These are phyloP conservation scores for Polydrusus cervinus DNA, from an alignment of 2,888 invertebrate genomes.

Conservation along the genomic window DNA sequence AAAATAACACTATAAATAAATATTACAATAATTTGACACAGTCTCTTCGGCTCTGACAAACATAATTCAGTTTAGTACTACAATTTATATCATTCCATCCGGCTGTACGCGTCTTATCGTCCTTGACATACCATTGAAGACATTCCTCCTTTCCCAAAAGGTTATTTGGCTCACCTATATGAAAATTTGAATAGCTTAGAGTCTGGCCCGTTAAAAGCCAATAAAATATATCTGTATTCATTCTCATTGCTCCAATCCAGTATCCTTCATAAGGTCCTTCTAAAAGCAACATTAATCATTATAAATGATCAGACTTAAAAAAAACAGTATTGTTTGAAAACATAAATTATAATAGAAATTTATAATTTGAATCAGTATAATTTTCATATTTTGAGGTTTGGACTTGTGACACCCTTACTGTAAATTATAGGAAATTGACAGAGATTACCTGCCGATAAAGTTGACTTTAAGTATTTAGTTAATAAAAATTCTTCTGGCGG, in stretches of 20 bases:
- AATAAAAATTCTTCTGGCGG: neutral
- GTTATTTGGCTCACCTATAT: neutral
- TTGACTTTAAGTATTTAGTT: neutral
- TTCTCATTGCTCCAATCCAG: neutral
- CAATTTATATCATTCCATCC: constrained; percentile 2
- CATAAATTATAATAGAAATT: no score
- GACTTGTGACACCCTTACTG: no score
- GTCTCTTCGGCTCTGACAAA: neutral
- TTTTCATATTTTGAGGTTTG: no score
- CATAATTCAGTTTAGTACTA: neutral
- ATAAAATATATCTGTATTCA: neutral
- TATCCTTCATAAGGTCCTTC: neutral
- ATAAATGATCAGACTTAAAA: no score
- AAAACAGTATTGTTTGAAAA: no score
- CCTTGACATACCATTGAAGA: neutral
- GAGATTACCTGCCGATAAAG: neutral
- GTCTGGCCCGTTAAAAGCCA: neutral
- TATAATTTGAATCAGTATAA: no score
- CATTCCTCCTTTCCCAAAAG: neutral
- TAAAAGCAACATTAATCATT: neutral
- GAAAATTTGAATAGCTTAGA: neutral
- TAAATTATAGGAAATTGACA: neutral
- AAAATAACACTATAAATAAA: no score
- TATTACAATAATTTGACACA: neutral
- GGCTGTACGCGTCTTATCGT: neutral